A percentile compares a stretch with the other conserved stretches of the same genome.
Conservation (phyloP, 2,888 invertebrate genomes). For the Chaetogeoica ovagalla region DNA sequence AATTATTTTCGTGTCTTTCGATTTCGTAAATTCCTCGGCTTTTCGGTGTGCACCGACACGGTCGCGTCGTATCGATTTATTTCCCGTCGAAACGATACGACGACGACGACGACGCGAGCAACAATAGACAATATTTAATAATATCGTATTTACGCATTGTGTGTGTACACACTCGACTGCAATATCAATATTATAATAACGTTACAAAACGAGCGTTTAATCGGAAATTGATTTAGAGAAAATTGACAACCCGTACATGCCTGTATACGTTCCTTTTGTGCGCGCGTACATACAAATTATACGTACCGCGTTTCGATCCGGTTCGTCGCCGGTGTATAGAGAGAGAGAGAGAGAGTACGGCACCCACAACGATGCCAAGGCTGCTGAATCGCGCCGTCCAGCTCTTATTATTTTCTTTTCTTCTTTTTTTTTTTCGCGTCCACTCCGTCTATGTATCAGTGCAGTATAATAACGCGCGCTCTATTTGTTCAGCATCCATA, state of each 20-base stretch:
- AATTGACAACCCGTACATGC: background rate
- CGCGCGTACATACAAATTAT: background rate
- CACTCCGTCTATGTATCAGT: background rate
- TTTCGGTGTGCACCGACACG: too few relatives aligned
- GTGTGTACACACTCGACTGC: too few relatives aligned
- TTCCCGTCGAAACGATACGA: too few relatives aligned
- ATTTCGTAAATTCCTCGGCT: too few relatives aligned
- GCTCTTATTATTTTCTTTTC: too few relatives aligned
- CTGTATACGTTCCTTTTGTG: constrained; percentile 3
- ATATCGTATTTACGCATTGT: too few relatives aligned
- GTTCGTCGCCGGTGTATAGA: background rate
- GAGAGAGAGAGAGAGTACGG: too few relatives aligned
- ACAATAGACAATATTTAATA: too few relatives aligned
- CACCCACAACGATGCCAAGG: constrained; percentile 32
- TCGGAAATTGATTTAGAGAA: constrained; percentile 45
- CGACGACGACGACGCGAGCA: too few relatives aligned
- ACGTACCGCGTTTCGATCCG: constrained; percentile 21
- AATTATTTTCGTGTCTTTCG: too few relatives aligned
- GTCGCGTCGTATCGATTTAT: too few relatives aligned
- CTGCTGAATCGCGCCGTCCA: background rate
- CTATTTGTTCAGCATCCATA: constrained; percentile 36
- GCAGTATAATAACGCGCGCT: background rate
- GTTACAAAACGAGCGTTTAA: constrained; percentile 36
- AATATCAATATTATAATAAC: background rate
- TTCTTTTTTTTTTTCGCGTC: constrained; percentile 26